Evolutionary conservation across 2,797 vertebrate species (phyloP).

Genomic region (Sphaeramia orbicularis): DNA sequence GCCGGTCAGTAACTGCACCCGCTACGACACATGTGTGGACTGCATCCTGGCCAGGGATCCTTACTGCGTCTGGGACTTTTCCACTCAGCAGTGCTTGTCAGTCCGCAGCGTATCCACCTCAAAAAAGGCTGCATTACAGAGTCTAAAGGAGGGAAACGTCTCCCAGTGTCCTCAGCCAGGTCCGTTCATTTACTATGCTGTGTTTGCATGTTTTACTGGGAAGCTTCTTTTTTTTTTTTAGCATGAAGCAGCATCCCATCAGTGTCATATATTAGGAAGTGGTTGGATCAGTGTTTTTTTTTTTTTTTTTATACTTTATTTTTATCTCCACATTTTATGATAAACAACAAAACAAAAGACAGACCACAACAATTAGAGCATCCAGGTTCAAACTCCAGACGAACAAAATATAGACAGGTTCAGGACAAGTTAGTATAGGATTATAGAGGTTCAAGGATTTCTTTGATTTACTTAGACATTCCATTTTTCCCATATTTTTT

Average conservation of each 20-base stretch:
- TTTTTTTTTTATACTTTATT: conserved; percentile 51
- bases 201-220: not conserved
- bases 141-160: conserved; percentile 77
- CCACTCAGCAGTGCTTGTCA: conserved; percentile 54
- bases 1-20: conserved; percentile 79
- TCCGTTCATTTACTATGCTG: conserved; percentile 33
- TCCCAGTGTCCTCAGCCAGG: conserved; percentile 79
- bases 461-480: too few species aligned
- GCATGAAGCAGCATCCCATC: not conserved
- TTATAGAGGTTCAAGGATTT: too few species aligned
- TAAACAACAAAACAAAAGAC: too few species aligned
- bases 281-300: conserved; percentile 29
- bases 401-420: too few species aligned
- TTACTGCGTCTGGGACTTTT: conserved; percentile 83
- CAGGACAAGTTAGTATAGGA: too few species aligned
- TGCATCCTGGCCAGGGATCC: conserved; percentile 87
- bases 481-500: too few species aligned
- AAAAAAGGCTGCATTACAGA: conserved; percentile 71
- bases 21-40: conserved; percentile 78
- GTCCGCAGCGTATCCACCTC: conserved; percentile 23
- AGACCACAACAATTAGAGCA: too few species aligned
- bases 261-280: not conserved
- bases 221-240: not conserved
- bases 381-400: too few species aligned
- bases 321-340: too few species aligned